Percentiles rank a stretch among this genome's conserved stretches.
These are phyloP conservation scores for Listrodromus nycthemerus DNA, from an alignment of 2,888 invertebrate species.

Conservation along the genomic window DNA sequence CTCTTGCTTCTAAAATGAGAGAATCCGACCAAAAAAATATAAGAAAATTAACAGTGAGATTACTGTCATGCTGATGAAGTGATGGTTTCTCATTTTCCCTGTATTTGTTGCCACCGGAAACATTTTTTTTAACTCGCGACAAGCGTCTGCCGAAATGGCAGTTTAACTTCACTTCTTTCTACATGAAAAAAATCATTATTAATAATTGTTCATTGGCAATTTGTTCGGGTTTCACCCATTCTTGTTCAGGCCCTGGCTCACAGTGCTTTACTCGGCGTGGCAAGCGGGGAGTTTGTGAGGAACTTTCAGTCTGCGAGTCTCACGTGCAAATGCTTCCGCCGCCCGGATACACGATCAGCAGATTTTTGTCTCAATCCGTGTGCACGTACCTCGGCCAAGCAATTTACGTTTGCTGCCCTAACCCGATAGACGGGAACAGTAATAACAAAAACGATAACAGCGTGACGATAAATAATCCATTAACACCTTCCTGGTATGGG, in stretches of 20 bases:
- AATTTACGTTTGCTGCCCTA: constrained; percentile 89
- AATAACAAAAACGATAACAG: constrained; percentile 14
- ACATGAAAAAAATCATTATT: too few species aligned
- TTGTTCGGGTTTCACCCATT: background rate
- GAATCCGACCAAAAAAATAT: too few species aligned
- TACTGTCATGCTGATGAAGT: too few species aligned
- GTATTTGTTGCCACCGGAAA: too few species aligned
- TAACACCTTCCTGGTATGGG: constrained; percentile 65
- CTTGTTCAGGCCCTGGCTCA: constrained; percentile 32
- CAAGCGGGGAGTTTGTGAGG: constrained; percentile 86
- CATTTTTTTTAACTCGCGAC: too few species aligned
- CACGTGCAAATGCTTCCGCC: constrained; percentile 85
- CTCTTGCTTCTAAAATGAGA: too few species aligned
- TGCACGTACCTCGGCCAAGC: constrained; percentile 89
- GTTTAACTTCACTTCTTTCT: background rate
- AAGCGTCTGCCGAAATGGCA: too few species aligned
- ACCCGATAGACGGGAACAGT: background rate
- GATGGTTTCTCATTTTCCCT: too few species aligned
- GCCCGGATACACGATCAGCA: constrained; percentile 84
- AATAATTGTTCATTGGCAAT: background rate
- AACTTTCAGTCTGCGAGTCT: constrained; percentile 85
- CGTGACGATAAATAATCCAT: constrained; percentile 19
- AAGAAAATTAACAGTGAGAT: too few species aligned
- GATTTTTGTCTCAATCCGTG: constrained; percentile 87
- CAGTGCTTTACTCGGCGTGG: constrained; percentile 85